Evolutionary conservation across 1,140 invertebrate species (phyloP), one percentile per base, ranked within the genome.

Genomic region (Lasaia peninsularis): DNA sequence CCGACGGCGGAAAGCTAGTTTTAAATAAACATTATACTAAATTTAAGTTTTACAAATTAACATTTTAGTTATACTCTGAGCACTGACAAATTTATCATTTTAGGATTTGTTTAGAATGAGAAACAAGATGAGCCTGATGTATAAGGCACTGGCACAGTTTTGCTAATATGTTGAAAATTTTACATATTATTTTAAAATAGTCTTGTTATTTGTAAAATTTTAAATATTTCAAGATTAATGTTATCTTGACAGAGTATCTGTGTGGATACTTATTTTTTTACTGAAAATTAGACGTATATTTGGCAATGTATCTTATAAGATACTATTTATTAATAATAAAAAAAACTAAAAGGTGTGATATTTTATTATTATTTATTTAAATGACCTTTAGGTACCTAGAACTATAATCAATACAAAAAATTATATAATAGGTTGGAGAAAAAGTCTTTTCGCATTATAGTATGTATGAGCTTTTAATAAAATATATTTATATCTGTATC

Each of bases 281-380:
- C 8, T 37, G 11, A 14, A n/a, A n/a, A 14, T n/a, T 37, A 8
- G 34, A n/a, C 11, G 34, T 14, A 2, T 11, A 37, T 2, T 37
- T 37, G 34, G 34, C 34, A 37, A 37, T 37, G 34, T 37, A 3
- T 37, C 11, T 37, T 37, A n/a, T n/a, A 8, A 37, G 34, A 37
- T 37, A 37, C 34, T n/a, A n/a, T 37, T 8, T n/a, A n/a, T 37
- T 8, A 37, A 37, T 37, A 37, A 37, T n/a, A n/a, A n/a, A 37
- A 37, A 37, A 37, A 37, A 37, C 34, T 37, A 37, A 14, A 37
- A 37, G 8, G 11, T 11, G 14, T 37, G 14, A 14, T 2, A 2
- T 37, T 37, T 37, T 37, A 2, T 37, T 2, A 37, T 37, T 37
- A 37, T 58, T 54, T 55, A 32, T 18, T 31, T 34, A 50, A 28